Base-by-base conservation (phyloP, 2,797 vertebrate genomes). In the Chromis chromis region DNA sequence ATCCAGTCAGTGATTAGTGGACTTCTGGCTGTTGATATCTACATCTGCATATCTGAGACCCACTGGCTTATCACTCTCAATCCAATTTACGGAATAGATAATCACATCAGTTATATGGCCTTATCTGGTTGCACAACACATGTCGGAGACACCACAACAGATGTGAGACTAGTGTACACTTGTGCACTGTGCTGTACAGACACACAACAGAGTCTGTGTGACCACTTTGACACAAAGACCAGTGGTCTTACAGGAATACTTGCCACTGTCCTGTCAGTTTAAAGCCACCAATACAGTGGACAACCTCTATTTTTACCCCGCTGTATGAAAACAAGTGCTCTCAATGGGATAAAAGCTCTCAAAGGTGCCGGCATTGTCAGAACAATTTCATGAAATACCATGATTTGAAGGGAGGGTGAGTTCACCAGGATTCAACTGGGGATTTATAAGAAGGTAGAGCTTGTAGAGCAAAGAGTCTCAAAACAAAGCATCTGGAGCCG, bases 51-150 rank as follows among this genome's bases (percentile, higher is more conserved):
- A 61, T 56, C 12, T 2, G 44, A 70, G 40, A 74, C 50, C 71
- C 67, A 60, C 58, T 54, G 62, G 71, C 66, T 82, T 81, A 76
- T 83, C 69, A 53, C 50, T 46, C 73, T 60, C 44, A 78, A 86
- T 86, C 76, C 72, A 88, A 80, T 87, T 87, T 70, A 68, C 62
- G 50, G 53, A 72, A 70, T 36, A 62, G 48, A 82, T 86, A 82
- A 88, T 89, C 19, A 75, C 54, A 86, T 82, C 76, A 57, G 57
- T 79, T 67, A 52, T 55, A 70, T 40, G 74, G 50, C 42, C 46
- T 81, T 71, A 74, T 84, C 61, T 65, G 17, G 17, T 48, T 33
- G 83, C 57, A 74, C 28, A n/a, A 77, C 81, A 82, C 27, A 62
- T 36, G 56, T 63, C 50, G 49, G 68, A 68, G 16, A 71, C 58